Evolutionary conservation across 1,140 invertebrate species (phyloP).

Genomic region (Camponotus pennsylvanicus): DNA sequence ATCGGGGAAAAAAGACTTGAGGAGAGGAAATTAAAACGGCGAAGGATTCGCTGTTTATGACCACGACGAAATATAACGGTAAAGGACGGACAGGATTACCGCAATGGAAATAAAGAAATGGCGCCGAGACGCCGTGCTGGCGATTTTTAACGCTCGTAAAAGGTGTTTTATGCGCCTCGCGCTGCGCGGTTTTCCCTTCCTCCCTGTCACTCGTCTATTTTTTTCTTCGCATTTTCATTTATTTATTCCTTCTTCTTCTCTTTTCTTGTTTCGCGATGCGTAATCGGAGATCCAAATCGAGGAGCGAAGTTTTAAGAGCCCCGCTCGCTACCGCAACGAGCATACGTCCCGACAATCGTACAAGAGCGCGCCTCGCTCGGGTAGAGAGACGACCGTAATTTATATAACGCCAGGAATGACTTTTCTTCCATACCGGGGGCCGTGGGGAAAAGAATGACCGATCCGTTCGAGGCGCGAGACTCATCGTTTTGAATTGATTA

Average conservation of each 20-base stretch:
- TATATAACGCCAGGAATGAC: constrained; percentile 53
- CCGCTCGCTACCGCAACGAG: constrained; percentile 10
- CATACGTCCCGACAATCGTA: constrained; percentile 23
- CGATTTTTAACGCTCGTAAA: constrained; percentile 67
- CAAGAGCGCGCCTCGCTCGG: constrained; percentile 1
- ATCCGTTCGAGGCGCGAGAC: constrained; percentile 56
- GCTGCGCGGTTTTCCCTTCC: not conserved
- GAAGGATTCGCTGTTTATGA: constrained; percentile 48
- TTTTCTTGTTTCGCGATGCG: constrained; percentile 24
- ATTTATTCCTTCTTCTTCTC: not conserved
- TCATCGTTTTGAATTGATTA: constrained; percentile 64
- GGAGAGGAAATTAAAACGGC: constrained; percentile 66
- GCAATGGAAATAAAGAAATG: constrained; percentile 64
- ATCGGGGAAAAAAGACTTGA: not conserved
- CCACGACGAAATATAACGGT: constrained; percentile 51
- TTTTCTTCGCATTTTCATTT: not conserved
- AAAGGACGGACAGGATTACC: constrained; percentile 60
- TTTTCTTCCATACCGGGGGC: constrained; percentile 55
- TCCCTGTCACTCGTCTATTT: too few species aligned
- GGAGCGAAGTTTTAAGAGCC: not conserved
- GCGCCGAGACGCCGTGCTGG: constrained; percentile 25
- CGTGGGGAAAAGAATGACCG: constrained; percentile 56
- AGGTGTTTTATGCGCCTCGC: constrained; percentile 24
- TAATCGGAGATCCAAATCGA: constrained; percentile 52
- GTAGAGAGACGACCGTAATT: constrained; percentile 51